Base-by-base conservation (phyloP, 2,888 invertebrate genomes). In the Loripinus fragilis region DNA sequence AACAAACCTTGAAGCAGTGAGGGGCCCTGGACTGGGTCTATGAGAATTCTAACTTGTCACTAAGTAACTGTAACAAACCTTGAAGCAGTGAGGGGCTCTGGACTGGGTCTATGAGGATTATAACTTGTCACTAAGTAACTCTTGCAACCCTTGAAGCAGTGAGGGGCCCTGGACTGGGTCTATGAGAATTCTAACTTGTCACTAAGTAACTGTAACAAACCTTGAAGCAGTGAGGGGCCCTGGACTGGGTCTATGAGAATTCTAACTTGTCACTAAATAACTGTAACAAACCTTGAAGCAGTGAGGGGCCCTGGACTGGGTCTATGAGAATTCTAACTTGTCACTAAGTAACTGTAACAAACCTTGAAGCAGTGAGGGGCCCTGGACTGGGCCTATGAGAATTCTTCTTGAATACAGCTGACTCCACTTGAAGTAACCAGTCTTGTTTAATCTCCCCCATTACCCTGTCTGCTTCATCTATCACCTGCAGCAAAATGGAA, bases 381-480 rank as follows among this genome's bases (percentile, higher is more conserved):
- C 86, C 87, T 52, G 90, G 90, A 33, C 88, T 74, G 8, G 75
- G 72, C 45, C 79, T 55, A 0, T 70, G 70, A 33, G 52, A 38
- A 10, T 12, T 52, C 17, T 76, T 74, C 64, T 60, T 80, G 70
- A 90, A 93, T 0, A 93, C 92, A 25, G 93, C 90, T 30, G 85
- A 95, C 90, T 97, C 97, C 77, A 98, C 94, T 91, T 97, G 96
- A 88, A 96, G 95, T 5, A 98, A 95, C 98, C 98, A 98, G 92
- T 98, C 97, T 92, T 97, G 97, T 93, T 98, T 97, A 67, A 97
- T 95, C 90, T 97, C 97, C 88, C 98, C 97, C 94, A 98, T 96
- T 87, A 98, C 97, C 86, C 98, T 95, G 94, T 99, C 99, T 8
- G 99, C 99, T 95, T 99, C 99, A 94, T 99, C 99, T 76, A 99